A percentile compares a stretch with the other conserved stretches of the same genome.
Evolutionary conservation across 2,888 invertebrate genomes (phyloP).

Genomic region (Oegoconia quadripuncta): DNA sequence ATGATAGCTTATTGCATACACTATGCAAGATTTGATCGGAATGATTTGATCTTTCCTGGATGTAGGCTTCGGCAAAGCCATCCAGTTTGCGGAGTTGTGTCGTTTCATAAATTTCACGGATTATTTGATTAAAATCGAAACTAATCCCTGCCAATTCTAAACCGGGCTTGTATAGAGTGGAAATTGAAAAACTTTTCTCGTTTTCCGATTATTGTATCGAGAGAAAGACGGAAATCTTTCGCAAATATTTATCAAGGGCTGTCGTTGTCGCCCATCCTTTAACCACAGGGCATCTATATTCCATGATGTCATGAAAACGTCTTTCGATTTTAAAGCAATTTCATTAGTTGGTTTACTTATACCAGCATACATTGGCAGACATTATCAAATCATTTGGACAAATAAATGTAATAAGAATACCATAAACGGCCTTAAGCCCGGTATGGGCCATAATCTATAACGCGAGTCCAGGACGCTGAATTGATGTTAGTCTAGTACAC

Average conservation of each 20-base stretch:
- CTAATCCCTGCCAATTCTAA: constrained; percentile 48
- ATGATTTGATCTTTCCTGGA: constrained; percentile 1
- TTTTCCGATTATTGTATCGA: constrained; percentile 63
- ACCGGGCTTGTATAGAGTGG: constrained; percentile 53
- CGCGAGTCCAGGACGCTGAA: no score
- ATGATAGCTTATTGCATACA: background rate
- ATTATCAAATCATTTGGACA: no score
- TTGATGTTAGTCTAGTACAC: no score
- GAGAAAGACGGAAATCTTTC: constrained; percentile 55
- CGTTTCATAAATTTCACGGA: constrained; percentile 34
- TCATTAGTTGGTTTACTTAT: no score
- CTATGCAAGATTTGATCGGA: background rate
- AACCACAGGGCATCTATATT: background rate
- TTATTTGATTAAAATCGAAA: constrained; percentile 54
- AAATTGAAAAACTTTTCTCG: constrained; percentile 75
- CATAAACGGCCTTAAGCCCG: no score
- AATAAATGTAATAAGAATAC: no score
- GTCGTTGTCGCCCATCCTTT: constrained; percentile 30
- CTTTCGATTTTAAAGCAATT: no score
- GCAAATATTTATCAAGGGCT: constrained; percentile 62
- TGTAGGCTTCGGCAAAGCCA: background rate
- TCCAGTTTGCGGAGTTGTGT: constrained; percentile 15
- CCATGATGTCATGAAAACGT: no score
- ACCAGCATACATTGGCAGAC: no score
- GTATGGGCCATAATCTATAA: no score